Evolutionary conservation across 2,888 invertebrate species (phyloP).

Genomic region (Pheosia tremula): DNA sequence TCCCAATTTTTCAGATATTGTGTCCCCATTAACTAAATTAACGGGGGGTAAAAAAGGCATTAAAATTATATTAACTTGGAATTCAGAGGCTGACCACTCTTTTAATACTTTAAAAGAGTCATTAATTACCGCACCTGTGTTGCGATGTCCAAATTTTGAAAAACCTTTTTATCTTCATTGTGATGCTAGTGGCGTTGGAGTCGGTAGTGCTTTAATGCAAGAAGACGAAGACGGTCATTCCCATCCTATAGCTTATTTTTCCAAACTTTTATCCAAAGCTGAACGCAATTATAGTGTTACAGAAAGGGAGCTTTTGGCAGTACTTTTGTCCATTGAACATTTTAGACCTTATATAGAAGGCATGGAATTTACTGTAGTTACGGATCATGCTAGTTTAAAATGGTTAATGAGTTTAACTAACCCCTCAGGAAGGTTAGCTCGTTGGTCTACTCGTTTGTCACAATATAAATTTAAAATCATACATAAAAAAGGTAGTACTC

Average conservation of each 20-base stretch:
- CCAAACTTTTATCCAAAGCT: slow-evolving; percentile 8
- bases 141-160: slow-evolving; percentile 23
- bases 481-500: slow-evolving; percentile 10
- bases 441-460: slow-evolving; percentile 8
- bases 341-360: neutral
- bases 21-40: slow-evolving; percentile 23
- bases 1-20: slow-evolving; percentile 30
- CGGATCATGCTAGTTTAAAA: neutral
- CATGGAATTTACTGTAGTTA: neutral
- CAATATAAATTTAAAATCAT: slow-evolving; percentile 12
- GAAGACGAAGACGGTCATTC: slow-evolving; percentile 13
- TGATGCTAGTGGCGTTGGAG: slow-evolving; percentile 21
- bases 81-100: slow-evolving; percentile 21
- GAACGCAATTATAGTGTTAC: slow-evolving; percentile 26
- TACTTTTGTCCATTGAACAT: neutral
- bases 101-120: slow-evolving; percentile 21
- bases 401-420: neutral
- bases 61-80: slow-evolving; percentile 15
- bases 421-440: slow-evolving; percentile 6
- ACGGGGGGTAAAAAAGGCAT: neutral
- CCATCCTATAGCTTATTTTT: slow-evolving; percentile 19
- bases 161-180: slow-evolving; percentile 30
- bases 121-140: slow-evolving; percentile 23
- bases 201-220: slow-evolving; percentile 21
- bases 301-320: slow-evolving; percentile 21